Conservation (phyloP, 2,113 vertebrate genomes). For the Raja brachyura region DNA sequence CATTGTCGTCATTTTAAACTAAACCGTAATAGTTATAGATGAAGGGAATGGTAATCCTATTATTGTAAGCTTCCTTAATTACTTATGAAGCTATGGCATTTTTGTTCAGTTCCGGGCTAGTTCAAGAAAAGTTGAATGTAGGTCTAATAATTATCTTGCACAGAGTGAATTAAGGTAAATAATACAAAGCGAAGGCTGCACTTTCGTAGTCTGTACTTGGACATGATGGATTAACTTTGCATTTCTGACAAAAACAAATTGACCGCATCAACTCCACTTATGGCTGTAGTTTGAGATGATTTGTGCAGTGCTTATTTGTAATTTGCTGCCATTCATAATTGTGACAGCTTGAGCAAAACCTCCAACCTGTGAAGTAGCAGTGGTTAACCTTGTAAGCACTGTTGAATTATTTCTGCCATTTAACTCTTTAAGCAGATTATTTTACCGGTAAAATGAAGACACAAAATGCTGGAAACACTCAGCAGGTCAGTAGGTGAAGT, state of each 20-base stretch:
- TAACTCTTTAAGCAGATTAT: not conserved
- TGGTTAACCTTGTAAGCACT: not conserved
- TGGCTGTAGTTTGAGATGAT: not conserved
- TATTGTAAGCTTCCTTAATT: not conserved
- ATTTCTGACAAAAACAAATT: not conserved
- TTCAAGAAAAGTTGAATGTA: not conserved
- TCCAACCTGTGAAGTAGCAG: not conserved
- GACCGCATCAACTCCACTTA: not conserved
- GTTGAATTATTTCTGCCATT: not conserved
- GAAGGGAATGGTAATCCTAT: not conserved
- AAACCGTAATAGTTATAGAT: not conserved
- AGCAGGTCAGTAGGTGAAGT: too few species aligned
- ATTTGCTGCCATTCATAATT: not conserved
- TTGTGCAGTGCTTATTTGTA: not conserved
- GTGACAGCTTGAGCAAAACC: not conserved
- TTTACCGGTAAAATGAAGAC: not conserved
- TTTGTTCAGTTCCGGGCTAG: not conserved
- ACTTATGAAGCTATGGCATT: not conserved
- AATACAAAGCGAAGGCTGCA: not conserved
- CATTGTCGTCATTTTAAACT: not conserved
- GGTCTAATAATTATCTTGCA: not conserved
- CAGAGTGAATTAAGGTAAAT: not conserved
- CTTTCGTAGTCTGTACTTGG: not conserved
- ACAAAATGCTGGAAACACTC: not conserved
- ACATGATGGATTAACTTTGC: not conserved